Evolutionary conservation across 2,888 invertebrate genomes (phyloP).

Genomic region (Drosophila eohydei): DNA sequence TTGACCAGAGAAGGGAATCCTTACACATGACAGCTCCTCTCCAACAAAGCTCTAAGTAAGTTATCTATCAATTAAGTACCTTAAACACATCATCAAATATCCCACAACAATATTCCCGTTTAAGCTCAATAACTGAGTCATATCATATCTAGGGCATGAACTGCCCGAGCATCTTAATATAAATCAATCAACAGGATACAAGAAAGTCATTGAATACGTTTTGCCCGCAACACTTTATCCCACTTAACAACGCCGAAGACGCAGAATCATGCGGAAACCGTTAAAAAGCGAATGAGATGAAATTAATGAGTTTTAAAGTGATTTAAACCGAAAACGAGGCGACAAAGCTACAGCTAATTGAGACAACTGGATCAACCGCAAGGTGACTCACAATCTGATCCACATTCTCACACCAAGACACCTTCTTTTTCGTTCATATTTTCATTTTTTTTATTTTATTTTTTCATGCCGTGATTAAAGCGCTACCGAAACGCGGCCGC

Average conservation of each 20-base stretch:
- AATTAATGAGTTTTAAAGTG: constrained; percentile 47
- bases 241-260: constrained; percentile 11
- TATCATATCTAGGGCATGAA: constrained; percentile 5
- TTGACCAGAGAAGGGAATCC: no score
- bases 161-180: background rate
- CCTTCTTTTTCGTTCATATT: constrained; percentile 18
- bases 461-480: constrained; percentile 47
- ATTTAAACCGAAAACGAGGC: constrained; percentile 36
- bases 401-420: constrained; percentile 40
- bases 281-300: background rate
- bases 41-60: background rate
- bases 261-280: constrained; percentile 11
- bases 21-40: background rate
- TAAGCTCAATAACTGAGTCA: background rate
- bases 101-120: background rate
- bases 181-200: constrained; percentile 11
- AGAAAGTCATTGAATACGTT: constrained; percentile 4
- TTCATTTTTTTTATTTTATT: background rate
- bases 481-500: constrained; percentile 63
- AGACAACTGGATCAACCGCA: constrained; percentile 61
- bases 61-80: background rate
- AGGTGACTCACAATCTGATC: constrained; percentile 60
- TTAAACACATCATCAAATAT: background rate
- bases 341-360: constrained; percentile 69
- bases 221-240: constrained; percentile 13